phyloP scores from a whole-genome alignment of 2,113 vertebrate genomes.

The pig (Sus scrofa) region DNA sequence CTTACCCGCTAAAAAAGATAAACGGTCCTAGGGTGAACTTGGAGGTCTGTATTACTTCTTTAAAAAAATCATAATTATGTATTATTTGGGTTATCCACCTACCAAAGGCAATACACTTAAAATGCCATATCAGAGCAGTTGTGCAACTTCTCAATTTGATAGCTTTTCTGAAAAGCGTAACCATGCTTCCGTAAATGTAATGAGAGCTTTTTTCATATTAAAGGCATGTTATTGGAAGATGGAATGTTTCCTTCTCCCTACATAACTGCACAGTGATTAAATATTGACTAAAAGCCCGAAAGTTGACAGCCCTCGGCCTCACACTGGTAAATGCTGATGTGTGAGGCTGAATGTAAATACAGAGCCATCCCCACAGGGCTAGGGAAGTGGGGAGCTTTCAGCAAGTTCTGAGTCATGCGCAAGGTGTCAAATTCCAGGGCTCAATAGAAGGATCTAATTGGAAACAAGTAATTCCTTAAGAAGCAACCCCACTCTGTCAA shows the following conservation, averaged over 20 bases:
- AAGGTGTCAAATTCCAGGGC: not conserved
- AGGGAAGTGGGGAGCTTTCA: not conserved
- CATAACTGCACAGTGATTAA: constrained; percentile 71
- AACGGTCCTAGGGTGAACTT: not conserved
- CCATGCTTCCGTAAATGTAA: constrained; percentile 44
- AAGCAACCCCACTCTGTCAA: constrained; percentile 32
- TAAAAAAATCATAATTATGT: not conserved
- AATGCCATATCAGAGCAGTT: not conserved
- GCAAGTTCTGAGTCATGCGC: not conserved
- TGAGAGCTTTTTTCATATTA: constrained; percentile 41
- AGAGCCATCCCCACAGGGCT: not conserved
- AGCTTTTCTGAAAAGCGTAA: constrained; percentile 2
- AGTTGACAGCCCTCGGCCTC: constrained; percentile 66
- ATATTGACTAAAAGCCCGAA: constrained; percentile 75
- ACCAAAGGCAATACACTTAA: not conserved
- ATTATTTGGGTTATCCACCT: not conserved
- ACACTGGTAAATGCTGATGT: constrained; percentile 39
- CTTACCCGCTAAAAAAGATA: not conserved
- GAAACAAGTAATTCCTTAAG: constrained; percentile 54
- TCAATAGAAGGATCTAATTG: not conserved
- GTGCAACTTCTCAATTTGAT: constrained; percentile 16
- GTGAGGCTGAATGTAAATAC: constrained; percentile 24
- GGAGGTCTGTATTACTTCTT: not conserved
- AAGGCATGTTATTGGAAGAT: constrained; percentile 58
- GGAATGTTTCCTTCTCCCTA: constrained; percentile 51